phyloP scores from a whole-genome alignment of 1,140 invertebrate species.

The Leptinotarsa lineolata region DNA sequence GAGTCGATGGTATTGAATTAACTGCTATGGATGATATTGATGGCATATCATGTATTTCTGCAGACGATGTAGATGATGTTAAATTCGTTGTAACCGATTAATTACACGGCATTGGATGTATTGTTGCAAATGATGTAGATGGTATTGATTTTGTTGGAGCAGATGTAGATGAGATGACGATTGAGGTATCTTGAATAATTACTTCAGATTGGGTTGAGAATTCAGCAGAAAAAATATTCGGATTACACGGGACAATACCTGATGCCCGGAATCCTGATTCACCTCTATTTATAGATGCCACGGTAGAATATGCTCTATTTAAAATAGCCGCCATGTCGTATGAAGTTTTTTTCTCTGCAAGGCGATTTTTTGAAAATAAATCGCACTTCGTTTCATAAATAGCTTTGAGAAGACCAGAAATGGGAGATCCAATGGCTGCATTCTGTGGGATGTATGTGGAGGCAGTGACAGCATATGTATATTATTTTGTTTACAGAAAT shows the following conservation, averaged over 20 bases:
- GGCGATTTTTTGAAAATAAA: background rate
- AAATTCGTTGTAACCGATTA: background rate
- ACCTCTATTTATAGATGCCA: background rate
- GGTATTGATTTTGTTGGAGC: background rate
- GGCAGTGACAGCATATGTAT: background rate
- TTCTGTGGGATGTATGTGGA: slow-evolving; percentile 29
- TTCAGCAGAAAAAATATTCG: slow-evolving; percentile 15
- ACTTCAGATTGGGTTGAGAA: background rate
- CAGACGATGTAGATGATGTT: background rate
- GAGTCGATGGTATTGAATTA: no score
- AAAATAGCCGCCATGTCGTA: background rate
- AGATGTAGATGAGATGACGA: background rate
- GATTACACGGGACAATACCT: background rate
- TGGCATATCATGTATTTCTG: no score
- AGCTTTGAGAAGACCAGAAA: slow-evolving; percentile 25
- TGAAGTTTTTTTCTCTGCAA: background rate
- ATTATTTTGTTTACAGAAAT: slow-evolving; percentile 25
- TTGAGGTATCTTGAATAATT: background rate
- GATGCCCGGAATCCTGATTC: background rate
- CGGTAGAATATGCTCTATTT: background rate
- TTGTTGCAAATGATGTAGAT: slow-evolving; percentile 15
- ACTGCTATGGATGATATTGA: no score
- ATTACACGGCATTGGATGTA: background rate
- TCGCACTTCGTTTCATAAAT: slow-evolving; percentile 21
- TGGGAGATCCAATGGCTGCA: slow-evolving; percentile 34